Base-by-base conservation (phyloP, 2,888 invertebrate species). In the Automeris io region DNA sequence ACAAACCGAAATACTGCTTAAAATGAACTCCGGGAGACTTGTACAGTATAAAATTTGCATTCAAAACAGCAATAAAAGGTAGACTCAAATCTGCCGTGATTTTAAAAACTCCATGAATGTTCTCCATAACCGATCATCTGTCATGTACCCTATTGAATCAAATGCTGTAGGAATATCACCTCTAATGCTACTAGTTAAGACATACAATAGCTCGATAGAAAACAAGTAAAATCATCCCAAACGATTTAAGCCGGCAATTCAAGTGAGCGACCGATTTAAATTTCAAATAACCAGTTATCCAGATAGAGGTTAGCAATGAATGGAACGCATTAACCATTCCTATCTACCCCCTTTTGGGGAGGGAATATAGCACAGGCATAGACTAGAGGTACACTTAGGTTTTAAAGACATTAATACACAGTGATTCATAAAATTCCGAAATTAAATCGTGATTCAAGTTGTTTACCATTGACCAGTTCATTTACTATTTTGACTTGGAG, bases 201-300 rank as follows among this genome's bases (percentile, higher is more conserved):
- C 12, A 12, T 5, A 22, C 7, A 25, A 16, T 40, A 9, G 22
- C 4, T 11, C 18, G 34, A n/a, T 11, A 22, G 18, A 11, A 18
- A 11, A 26, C 7, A 12, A 39, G 34, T 39, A 18, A 42, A 46
- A 46, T 42, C 43, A 42, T 46, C 39, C 39, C 29, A 39, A 36
- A 36, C 37, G 46, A 42, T 47, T 47, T 18, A 42, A 46, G 32
- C 26, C 46, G 48, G 54, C 58, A 57, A 62, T 68, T 68, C 63
- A 68, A 65, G 65, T 65, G 63, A 66, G 69, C 57, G 64, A 47
- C 51, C 70, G 68, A 79, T 82, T 82, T 82, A 80, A 82, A 82
- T 81, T 82, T 80, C 79, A 81, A 82, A 82, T 81, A 67, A 69
- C 66, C 66, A 61, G 72, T 73, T 79, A 78, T 70, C 66, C 65